Base-by-base conservation (phyloP, 2,797 vertebrate species). In the Ctenochaetus hawaiiensis region DNA sequence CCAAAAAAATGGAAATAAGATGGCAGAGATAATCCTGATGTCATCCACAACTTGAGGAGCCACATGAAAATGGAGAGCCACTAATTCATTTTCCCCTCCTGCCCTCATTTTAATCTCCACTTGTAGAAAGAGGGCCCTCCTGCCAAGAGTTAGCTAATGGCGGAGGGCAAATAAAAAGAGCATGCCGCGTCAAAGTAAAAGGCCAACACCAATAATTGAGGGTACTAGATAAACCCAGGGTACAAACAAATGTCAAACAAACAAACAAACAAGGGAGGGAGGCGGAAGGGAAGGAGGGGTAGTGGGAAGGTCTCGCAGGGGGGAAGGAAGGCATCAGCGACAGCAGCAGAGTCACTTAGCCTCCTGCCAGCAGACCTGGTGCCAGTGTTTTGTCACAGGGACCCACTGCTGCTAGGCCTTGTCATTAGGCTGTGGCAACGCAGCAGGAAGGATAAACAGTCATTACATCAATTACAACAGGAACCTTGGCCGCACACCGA, bases 391-490 rank as follows among this genome's bases (percentile, higher is more conserved):
- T 95, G 95, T 96, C 95, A 95, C 93, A 61, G 89, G 88, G 94
- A 95, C 94, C 93, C 93, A 94, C 94, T 93, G 95, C 95, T 93
- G 94, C 91, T 95, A 89, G 91, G 93, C 93, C 94, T 93, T 90
- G 93, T 96, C 95, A 96, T 95, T 95, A 95, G 92, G 91, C 91
- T 92, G 92, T 91, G 94, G 94, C 94, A 90, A 92, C 92, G 72
- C 94, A 94, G 94, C 92, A 80, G 95, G 95, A 95, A 94, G 92
- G 91, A 94, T 95, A 96, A 96, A 96, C 95, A 96, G 93, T 94
- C 92, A 96, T 96, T 96, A 96, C 94, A 96, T 95, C 95, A 95
- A 95, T 95, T 95, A 95, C 90, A 92, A 86, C 88, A 87, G 90
- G 85, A 94, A 94, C 93, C 89, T 93, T 90, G 78, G 92, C 91